These are phyloP conservation scores for Hartigia nigra DNA, from an alignment of 2,888 invertebrate species.

Conservation along the genomic window DNA sequence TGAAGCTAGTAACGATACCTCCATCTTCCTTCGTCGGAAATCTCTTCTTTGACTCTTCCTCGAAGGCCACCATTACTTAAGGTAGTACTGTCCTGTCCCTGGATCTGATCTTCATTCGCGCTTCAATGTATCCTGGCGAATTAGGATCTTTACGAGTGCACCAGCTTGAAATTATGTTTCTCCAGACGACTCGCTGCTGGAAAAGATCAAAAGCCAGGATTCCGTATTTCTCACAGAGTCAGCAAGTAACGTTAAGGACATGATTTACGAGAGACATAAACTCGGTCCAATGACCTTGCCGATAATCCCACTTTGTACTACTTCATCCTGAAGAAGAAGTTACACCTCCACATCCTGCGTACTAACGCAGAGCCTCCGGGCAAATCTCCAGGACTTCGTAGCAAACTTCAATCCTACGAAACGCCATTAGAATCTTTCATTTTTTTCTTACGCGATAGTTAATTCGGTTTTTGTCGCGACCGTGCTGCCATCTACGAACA, in stretches of 20 bases:
- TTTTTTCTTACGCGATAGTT: neutral
- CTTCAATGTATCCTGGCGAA: neutral
- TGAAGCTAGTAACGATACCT: neutral
- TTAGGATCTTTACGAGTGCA: neutral
- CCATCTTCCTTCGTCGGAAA: neutral
- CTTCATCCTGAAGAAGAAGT: neutral
- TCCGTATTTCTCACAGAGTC: neutral
- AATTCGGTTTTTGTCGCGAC: neutral
- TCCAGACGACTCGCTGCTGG: neutral
- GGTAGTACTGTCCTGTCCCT: neutral
- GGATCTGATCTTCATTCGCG: neutral
- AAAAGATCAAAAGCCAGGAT: neutral
- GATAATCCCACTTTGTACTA: neutral
- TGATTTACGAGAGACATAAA: neutral
- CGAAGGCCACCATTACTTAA: neutral
- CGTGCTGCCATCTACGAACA: neutral
- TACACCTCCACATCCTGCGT: neutral
- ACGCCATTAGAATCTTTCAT: neutral
- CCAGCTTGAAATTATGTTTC: neutral
- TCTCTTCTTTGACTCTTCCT: neutral
- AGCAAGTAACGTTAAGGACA: neutral
- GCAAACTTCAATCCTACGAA: neutral
- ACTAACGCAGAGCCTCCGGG: neutral
- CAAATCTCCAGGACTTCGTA: neutral
- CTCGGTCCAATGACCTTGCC: neutral